Percentiles rank a stretch among this genome's conserved stretches.
Evolutionary conservation across 1,140 invertebrate genomes (phyloP).

Genomic region (Pseudomyrmex gracilis): DNA sequence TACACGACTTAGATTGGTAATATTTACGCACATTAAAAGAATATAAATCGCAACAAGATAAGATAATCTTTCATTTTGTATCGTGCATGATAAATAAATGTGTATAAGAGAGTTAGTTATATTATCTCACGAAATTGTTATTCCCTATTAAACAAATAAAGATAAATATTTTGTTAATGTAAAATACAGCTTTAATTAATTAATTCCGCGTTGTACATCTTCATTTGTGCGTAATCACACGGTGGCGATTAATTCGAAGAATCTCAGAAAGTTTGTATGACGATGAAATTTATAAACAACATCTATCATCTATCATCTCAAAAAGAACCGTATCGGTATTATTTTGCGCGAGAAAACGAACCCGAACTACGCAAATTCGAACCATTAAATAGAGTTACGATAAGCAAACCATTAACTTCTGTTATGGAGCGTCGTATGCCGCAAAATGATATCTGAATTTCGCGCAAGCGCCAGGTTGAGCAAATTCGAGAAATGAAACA

Average conservation of each 20-base stretch:
- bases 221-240: too few relatives aligned
- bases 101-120: not conserved
- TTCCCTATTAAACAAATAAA: slow-evolving; percentile 17
- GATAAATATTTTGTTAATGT: not conserved
- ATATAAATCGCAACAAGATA: not conserved
- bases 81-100: not conserved
- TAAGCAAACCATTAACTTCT: slow-evolving; percentile 67
- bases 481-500: slow-evolving; percentile 31
- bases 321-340: not conserved
- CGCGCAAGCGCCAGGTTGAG: not conserved
- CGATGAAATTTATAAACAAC: not conserved
- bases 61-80: slow-evolving; percentile 19
- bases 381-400: slow-evolving; percentile 67
- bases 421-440: slow-evolving; percentile 55
- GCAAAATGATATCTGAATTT: slow-evolving; percentile 45
- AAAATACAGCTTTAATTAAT: not conserved
- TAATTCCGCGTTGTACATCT: too few relatives aligned
- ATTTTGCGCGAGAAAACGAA: slow-evolving; percentile 20
- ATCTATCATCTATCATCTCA: not conserved
- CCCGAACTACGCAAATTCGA: slow-evolving; percentile 9
- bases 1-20: not conserved
- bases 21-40: slow-evolving; percentile 18
- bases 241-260: slow-evolving; percentile 1
- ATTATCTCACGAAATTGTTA: not conserved
- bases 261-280: not conserved